A percentile compares a stretch with the other conserved stretches of the same genome.
phyloP scores from a whole-genome alignment of 2,113 vertebrate genomes.

The Sinocyclocheilus grahami region DNA sequence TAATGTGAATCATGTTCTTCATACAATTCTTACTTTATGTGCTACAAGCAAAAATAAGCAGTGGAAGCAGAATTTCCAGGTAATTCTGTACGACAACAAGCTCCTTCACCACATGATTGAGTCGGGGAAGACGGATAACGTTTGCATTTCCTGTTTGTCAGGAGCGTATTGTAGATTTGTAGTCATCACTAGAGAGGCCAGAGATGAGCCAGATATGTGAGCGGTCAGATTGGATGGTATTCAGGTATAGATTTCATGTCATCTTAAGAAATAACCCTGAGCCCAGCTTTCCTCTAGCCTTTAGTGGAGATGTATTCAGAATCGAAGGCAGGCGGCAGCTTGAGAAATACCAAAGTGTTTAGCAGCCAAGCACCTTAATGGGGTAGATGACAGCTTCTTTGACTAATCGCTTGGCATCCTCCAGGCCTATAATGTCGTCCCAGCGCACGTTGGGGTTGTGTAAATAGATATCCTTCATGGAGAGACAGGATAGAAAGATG shows the following conservation, averaged over 20 bases:
- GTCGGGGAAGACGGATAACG: slow-evolving; percentile 31
- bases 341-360: slow-evolving; percentile 73
- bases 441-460: slow-evolving; percentile 91
- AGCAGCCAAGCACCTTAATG: slow-evolving; percentile 81
- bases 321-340: slow-evolving; percentile 68
- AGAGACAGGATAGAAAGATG: slow-evolving; percentile 55
- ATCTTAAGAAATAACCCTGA: slow-evolving; percentile 70
- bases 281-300: slow-evolving; percentile 64
- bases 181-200: slow-evolving; percentile 60
- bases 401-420: slow-evolving; percentile 94
- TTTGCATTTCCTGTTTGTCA: slow-evolving; percentile 57
- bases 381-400: slow-evolving; percentile 98
- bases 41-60: not conserved
- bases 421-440: slow-evolving; percentile 93
- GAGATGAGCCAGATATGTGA: slow-evolving; percentile 51
- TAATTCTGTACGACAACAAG: not conserved
- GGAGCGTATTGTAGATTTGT: slow-evolving; percentile 65
- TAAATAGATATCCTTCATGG: slow-evolving; percentile 87
- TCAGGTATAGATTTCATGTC: slow-evolving; percentile 79
- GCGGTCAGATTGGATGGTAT: slow-evolving; percentile 62
- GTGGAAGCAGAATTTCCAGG: not conserved
- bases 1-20: not conserved
- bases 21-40: slow-evolving; percentile 3
- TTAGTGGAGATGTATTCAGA: slow-evolving; percentile 78
- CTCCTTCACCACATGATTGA: not conserved